These are phyloP conservation scores for Anoplophora glabripennis DNA, from an alignment of 1,140 invertebrate genomes.

Conservation along the genomic window DNA sequence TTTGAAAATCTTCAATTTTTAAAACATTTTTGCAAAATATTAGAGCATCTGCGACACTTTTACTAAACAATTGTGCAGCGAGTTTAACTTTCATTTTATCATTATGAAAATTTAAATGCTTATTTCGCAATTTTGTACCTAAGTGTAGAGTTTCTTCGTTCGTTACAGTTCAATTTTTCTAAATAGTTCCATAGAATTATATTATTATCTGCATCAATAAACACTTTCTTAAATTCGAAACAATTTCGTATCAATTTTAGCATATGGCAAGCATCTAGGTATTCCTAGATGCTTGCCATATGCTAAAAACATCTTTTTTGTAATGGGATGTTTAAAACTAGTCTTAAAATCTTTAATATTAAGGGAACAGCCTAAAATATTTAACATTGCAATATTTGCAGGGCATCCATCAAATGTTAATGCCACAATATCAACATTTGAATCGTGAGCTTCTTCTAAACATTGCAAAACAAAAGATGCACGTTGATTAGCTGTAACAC, in stretches of 20 bases:
- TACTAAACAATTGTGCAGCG: conserved; percentile 22
- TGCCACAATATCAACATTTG: neutral
- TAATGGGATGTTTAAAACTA: neutral
- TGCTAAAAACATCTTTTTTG: conserved; percentile 3
- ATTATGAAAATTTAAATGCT: conserved; percentile 1
- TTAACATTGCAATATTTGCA: neutral
- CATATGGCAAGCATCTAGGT: neutral
- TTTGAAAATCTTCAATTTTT: conserved; percentile 4
- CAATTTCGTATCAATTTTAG: conserved; percentile 8
- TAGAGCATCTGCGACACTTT: conserved; percentile 22
- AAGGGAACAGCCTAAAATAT: neutral
- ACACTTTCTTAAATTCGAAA: neutral
- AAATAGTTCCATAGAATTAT: neutral
- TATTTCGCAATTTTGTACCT: conserved; percentile 7
- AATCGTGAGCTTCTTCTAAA: neutral
- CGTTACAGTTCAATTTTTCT: neutral
- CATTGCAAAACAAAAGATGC: too few species aligned
- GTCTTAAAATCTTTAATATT: neutral
- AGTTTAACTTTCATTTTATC: conserved; percentile 17
- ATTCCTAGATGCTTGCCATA: too few species aligned
- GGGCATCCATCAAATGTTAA: neutral
- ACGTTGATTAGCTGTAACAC: too few species aligned
- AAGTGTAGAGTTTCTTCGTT: conserved; percentile 1
- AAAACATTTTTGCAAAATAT: conserved; percentile 16
- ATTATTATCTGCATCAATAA: neutral